Evolutionary conservation across 2,888 invertebrate genomes (phyloP).

Genomic region (Marronus borbonicus): DNA sequence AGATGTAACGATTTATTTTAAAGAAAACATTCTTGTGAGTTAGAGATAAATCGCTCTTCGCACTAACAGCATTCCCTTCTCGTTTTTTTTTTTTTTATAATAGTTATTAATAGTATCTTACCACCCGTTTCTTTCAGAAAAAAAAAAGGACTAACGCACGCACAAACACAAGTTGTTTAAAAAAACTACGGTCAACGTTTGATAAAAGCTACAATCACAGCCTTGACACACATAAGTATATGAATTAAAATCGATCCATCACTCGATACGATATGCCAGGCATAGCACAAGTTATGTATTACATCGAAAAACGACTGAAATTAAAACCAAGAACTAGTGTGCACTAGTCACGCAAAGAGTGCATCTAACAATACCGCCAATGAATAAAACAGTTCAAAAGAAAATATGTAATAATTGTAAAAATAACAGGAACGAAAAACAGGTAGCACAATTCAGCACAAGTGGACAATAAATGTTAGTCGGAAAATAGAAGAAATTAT

Average conservation of each 20-base stretch:
- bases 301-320: conserved; percentile 26
- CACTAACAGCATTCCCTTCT: too few relatives aligned
- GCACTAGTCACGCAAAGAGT: conserved; percentile 24
- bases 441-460: conserved; percentile 20
- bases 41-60: too few relatives aligned
- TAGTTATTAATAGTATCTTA: too few relatives aligned
- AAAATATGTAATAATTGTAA: conserved; percentile 33
- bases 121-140: conserved; percentile 11
- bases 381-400: not conserved
- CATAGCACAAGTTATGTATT: conserved; percentile 35
- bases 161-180: not conserved
- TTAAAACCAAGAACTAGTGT: conserved; percentile 5
- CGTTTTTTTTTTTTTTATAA: too few relatives aligned
- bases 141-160: conserved; percentile 16
- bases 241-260: conserved; percentile 45
- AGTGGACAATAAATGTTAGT: not conserved
- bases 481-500: conserved; percentile 12
- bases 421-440: not conserved
- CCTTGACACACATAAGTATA: conserved; percentile 52
- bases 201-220: conserved; percentile 36
- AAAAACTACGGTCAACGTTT: conserved; percentile 17
- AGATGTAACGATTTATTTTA: too few relatives aligned
- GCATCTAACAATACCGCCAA: not conserved
- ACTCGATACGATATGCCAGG: conserved; percentile 40
- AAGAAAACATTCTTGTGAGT: too few relatives aligned